Evolutionary conservation across 2,797 vertebrate species (phyloP).

Genomic region (Atherinosoma microstoma): DNA sequence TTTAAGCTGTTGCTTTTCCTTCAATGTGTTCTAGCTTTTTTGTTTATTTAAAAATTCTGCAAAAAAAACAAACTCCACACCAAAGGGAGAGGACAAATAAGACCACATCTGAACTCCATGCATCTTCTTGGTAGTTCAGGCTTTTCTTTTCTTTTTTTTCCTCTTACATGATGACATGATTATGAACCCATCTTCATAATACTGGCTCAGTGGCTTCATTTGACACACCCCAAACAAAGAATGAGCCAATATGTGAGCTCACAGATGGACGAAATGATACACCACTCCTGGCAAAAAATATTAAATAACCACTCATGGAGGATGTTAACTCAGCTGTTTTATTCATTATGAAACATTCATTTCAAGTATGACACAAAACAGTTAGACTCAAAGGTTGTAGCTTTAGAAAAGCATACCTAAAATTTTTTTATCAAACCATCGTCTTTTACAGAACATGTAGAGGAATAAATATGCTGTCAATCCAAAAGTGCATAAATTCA

Average conservation of each 20-base stretch:
- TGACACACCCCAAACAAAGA: background rate
- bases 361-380: background rate
- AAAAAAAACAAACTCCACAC: no score
- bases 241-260: background rate
- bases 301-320: background rate
- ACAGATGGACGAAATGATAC: background rate
- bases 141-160: background rate
- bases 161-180: background rate
- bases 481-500: no score
- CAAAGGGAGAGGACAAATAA: no score
- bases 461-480: no score
- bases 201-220: background rate
- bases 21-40: background rate
- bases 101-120: no score
- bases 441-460: no score
- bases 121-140: no score
- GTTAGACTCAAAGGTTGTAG: no score
- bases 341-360: background rate
- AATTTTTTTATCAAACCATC: no score
- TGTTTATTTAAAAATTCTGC: background rate
- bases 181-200: background rate
- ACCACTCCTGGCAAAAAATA: background rate
- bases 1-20: background rate
- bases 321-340: background rate
- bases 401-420: no score